These are phyloP conservation scores for Anomalospiza imberbis DNA, from an alignment of 2,797 vertebrate species.

Conservation along the genomic window DNA sequence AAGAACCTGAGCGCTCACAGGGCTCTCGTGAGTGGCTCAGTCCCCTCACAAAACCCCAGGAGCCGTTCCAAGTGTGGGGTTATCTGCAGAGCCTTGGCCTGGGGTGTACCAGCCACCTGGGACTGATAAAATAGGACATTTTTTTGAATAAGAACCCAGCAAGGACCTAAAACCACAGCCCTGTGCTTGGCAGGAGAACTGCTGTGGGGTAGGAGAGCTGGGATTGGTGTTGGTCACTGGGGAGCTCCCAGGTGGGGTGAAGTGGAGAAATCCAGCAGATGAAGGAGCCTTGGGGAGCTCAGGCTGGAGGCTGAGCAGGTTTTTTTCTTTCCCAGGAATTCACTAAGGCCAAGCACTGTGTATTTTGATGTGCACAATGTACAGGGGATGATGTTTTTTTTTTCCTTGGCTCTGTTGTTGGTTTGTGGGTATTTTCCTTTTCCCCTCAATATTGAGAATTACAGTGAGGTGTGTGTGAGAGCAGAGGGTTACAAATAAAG, in stretches of 20 bases:
- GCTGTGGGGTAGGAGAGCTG: background rate
- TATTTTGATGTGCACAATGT: rapidly evolving
- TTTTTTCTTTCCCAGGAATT: background rate
- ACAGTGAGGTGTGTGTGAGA: background rate
- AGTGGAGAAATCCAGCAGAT: background rate
- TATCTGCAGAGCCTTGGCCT: background rate
- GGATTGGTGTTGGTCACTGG: background rate
- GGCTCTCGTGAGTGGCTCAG: background rate
- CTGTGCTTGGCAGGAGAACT: background rate
- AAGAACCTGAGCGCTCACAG: background rate
- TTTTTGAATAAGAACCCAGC: background rate
- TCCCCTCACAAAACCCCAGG: background rate
- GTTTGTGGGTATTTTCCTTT: background rate
- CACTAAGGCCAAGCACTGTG: rapidly evolving
- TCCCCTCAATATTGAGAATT: too few species aligned
- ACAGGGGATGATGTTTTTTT: background rate
- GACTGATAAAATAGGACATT: background rate
- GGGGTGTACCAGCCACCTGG: background rate
- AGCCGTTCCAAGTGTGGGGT: background rate
- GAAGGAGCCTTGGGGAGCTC: background rate
- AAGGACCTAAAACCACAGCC: background rate
- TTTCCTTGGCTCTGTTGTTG: background rate
- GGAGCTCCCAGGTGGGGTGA: background rate
- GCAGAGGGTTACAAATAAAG: background rate
- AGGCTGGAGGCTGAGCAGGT: background rate